Percentiles rank a stretch among this genome's conserved stretches.
These are phyloP conservation scores for Acropora tenuis DNA, from an alignment of 64 coral and sea anemone species.

Conservation along the genomic window DNA sequence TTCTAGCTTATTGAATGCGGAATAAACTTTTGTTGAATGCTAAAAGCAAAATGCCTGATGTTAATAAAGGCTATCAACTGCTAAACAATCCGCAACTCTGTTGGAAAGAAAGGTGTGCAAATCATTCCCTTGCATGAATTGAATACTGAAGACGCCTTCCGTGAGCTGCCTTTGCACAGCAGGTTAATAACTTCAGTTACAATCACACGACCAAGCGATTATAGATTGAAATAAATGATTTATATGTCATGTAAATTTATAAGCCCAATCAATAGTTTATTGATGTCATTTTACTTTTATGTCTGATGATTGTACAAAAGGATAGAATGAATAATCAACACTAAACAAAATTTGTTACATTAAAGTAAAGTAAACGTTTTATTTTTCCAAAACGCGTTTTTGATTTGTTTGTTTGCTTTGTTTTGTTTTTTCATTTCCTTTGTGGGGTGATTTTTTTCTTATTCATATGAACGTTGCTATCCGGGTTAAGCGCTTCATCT, in stretches of 20 bases:
- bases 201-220: neutral
- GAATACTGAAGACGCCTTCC: neutral
- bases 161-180: neutral
- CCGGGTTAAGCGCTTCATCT: neutral
- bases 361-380: neutral
- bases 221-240: neutral
- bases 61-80: neutral
- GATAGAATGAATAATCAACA: neutral
- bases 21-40: neutral
- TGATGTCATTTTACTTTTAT: neutral
- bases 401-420: neutral
- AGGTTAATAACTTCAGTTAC: neutral
- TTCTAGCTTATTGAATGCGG: neutral
- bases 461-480: neutral
- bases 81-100: neutral
- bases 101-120: neutral
- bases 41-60: conserved; percentile 21
- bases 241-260: neutral
- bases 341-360: neutral
- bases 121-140: neutral
- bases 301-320: neutral
- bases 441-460: neutral
- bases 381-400: too few relatives aligned
- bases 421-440: neutral
- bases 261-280: conserved; percentile 13